phyloP scores from a whole-genome alignment of 2,113 vertebrate species.

The Sebastes schlegelii region DNA sequence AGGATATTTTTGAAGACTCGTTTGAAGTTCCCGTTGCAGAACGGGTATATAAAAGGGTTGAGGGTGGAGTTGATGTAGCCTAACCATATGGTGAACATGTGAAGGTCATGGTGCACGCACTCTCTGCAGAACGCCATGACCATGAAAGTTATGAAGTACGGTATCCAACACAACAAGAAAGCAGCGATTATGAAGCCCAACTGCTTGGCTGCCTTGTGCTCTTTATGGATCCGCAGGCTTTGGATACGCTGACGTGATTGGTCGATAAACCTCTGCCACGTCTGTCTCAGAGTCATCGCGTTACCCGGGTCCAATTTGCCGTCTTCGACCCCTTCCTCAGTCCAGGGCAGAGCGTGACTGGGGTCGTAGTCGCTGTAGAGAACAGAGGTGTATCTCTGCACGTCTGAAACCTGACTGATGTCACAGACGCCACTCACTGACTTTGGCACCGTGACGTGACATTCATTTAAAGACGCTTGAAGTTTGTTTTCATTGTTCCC shows the following conservation, averaged over 20 bases:
- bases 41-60: constrained; percentile 95
- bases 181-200: constrained; percentile 93
- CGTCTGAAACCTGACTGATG: constrained; percentile 73
- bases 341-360: constrained; percentile 71
- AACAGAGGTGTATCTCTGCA: constrained; percentile 78
- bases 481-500: constrained; percentile 60
- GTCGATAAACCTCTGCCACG: constrained; percentile 87
- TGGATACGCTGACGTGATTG: constrained; percentile 83
- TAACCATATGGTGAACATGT: constrained; percentile 96
- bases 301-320: constrained; percentile 68
- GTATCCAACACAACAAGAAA: constrained; percentile 96
- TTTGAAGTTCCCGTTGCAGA: constrained; percentile 97
- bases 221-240: constrained; percentile 86
- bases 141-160: constrained; percentile 95
- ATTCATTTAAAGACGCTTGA: constrained; percentile 55
- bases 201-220: constrained; percentile 94
- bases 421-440: constrained; percentile 73
- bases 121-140: constrained; percentile 89
- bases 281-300: constrained; percentile 83
- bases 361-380: constrained; percentile 63
- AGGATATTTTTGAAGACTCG: constrained; percentile 94
- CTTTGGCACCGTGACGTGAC: constrained; percentile 71
- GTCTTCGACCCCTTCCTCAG: constrained; percentile 56
- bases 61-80: constrained; percentile 97
- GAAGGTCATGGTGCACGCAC: constrained; percentile 84